Conservation (phyloP, 2,113 vertebrate genomes). For the Sarotherodon lohbergeri region DNA sequence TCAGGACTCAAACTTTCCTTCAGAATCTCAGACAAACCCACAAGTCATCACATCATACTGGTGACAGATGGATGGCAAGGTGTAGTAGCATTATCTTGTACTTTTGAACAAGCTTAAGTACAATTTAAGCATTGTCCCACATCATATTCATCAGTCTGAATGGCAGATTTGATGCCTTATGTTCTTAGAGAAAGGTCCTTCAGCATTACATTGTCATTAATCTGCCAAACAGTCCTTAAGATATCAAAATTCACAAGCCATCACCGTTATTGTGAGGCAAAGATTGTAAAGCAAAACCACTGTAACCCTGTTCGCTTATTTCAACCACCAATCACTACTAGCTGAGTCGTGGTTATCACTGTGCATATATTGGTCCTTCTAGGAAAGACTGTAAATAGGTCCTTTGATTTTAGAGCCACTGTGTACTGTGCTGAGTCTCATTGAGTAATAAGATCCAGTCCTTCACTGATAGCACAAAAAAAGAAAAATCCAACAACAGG, state of each 20-base stretch:
- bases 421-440: neutral
- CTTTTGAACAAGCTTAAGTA: neutral
- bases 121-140: neutral
- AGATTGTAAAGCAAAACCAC: neutral
- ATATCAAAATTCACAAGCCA: neutral
- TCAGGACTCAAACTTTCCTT: neutral
- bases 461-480: neutral
- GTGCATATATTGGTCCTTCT: neutral
- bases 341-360: neutral
- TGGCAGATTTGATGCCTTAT: neutral
- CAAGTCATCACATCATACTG: neutral
- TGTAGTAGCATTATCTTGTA: neutral
- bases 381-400: slow-evolving; percentile 11
- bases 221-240: slow-evolving; percentile 5
- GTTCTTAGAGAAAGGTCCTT: neutral
- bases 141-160: neutral
- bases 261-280: neutral
- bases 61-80: neutral
- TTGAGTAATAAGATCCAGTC: slow-evolving; percentile 22
- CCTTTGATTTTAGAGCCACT: neutral
- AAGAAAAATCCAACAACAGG: slow-evolving; percentile 7
- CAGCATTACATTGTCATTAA: neutral
- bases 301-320: neutral
- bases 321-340: neutral
- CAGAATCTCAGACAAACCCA: neutral